A percentile compares a stretch with the other conserved stretches of the same genome.
These are phyloP conservation scores for Rhinichthys osculus DNA, from an alignment of 2,797 vertebrate species.

Conservation along the genomic window DNA sequence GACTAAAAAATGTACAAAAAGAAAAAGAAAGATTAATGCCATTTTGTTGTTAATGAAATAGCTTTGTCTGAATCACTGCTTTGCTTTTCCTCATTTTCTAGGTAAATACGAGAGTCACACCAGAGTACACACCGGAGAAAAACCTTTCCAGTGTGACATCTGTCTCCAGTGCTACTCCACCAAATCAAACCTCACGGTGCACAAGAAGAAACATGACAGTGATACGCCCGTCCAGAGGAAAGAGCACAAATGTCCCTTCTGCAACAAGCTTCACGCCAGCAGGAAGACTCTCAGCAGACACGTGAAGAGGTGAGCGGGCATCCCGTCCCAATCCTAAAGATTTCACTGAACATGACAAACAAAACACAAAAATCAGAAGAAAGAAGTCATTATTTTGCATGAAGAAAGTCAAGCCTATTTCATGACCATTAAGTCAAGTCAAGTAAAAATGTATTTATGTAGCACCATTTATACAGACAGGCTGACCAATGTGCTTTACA, in stretches of 20 bases:
- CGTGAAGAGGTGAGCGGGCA: constrained; percentile 84
- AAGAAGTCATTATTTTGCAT: neutral
- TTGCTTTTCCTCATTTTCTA: constrained; percentile 61
- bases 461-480: no score
- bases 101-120: constrained; percentile 98
- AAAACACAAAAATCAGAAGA: neutral
- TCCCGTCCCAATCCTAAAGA: neutral
- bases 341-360: neutral
- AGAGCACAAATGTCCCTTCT: constrained; percentile 95
- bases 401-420: neutral
- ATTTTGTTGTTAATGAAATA: constrained; percentile 9
- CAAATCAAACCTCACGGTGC: constrained; percentile 96
- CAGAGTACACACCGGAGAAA: constrained; percentile 96
- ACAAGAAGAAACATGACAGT: constrained; percentile 91
- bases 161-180: constrained; percentile 97
- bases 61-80: neutral
- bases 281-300: constrained; percentile 96
- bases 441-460: no score
- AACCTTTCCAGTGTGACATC: constrained; percentile 96
- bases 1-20: neutral
- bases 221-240: constrained; percentile 89
- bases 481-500: no score
- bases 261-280: constrained; percentile 95
- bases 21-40: neutral
- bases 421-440: neutral